Percentiles rank a stretch among this genome's conserved stretches.
Evolutionary conservation across 2,797 vertebrate genomes (phyloP).

Genomic region (Tachyglossus aculeatus): DNA sequence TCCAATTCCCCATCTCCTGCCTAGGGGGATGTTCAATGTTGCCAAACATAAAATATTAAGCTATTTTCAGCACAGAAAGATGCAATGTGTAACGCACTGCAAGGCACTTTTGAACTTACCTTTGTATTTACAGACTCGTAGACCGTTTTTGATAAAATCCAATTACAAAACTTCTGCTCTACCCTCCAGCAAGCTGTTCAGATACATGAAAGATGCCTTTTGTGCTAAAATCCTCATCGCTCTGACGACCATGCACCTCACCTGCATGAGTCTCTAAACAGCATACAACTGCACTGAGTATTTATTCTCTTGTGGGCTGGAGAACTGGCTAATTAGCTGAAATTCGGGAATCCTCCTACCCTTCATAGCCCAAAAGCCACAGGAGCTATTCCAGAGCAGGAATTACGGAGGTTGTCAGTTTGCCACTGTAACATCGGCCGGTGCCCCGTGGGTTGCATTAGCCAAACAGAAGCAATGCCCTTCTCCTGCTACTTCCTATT

Average conservation of each 20-base stretch:
- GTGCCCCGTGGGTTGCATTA: too few relatives aligned
- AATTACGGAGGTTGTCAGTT: not conserved
- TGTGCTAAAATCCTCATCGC: slow-evolving; percentile 41
- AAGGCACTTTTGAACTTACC: slow-evolving; percentile 51
- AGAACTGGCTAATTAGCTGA: slow-evolving; percentile 33
- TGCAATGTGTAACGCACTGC: slow-evolving; percentile 6
- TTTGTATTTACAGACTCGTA: slow-evolving; percentile 47
- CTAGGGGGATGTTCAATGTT: slow-evolving; percentile 12
- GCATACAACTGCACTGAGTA: slow-evolving; percentile 48
- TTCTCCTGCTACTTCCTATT: too few relatives aligned
- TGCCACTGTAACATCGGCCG: not conserved
- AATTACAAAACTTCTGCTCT: slow-evolving; percentile 45
- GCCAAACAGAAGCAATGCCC: too few relatives aligned
- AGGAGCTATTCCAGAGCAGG: not conserved
- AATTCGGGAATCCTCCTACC: not conserved
- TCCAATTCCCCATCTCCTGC: slow-evolving; percentile 8
- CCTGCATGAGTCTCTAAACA: slow-evolving; percentile 44
- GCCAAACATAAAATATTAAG: slow-evolving; percentile 55
- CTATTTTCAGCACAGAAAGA: slow-evolving; percentile 49
- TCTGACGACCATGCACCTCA: slow-evolving; percentile 40
- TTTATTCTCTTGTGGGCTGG: slow-evolving; percentile 17
- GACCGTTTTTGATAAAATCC: slow-evolving; percentile 54
- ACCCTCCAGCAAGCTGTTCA: slow-evolving; percentile 41
- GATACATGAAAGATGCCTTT: slow-evolving; percentile 40
- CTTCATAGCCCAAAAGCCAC: slow-evolving; percentile 21